Evolutionary conservation across 1,140 invertebrate species (phyloP).

Genomic region (Zelostemma sp.): DNA sequence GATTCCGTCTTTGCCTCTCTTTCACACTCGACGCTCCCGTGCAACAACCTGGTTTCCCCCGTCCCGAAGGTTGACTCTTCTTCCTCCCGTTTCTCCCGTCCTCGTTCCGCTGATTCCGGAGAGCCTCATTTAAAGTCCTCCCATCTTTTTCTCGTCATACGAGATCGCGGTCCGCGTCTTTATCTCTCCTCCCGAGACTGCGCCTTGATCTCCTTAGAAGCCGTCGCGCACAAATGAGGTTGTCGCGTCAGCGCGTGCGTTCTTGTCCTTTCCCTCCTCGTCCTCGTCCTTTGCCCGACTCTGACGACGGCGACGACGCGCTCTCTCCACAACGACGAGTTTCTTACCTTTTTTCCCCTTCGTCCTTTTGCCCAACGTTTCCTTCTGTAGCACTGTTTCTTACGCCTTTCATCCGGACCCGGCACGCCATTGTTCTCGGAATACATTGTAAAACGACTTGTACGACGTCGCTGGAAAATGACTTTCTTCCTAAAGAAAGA

Average conservation of each 20-base stretch:
- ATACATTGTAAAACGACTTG: constrained; percentile 38
- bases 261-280: constrained; percentile 45
- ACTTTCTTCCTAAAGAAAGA: constrained; percentile 13
- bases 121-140: neutral
- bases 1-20: constrained; percentile 42
- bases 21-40: constrained; percentile 22
- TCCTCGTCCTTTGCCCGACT: constrained; percentile 11
- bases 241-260: constrained; percentile 66
- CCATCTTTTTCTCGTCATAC: constrained; percentile 4
- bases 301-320: constrained; percentile 40
- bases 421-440: constrained; percentile 53
- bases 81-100: constrained; percentile 22
- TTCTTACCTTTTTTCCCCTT: constrained; percentile 49
- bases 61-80: constrained; percentile 10
- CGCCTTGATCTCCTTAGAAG: constrained; percentile 49
- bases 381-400: constrained; percentile 30
- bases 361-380: constrained; percentile 51
- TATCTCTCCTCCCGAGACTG: constrained; percentile 24
- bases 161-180: constrained; percentile 7
- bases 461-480: constrained; percentile 28
- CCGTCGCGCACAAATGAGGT: constrained; percentile 68
- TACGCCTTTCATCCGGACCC: constrained; percentile 42
- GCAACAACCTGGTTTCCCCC: constrained; percentile 44
- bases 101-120: constrained; percentile 6
- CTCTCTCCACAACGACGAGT: constrained; percentile 54